Percentiles rank a stretch among this genome's conserved stretches.
These are phyloP conservation scores for Diabrotica virgifera DNA, from an alignment of 1,140 invertebrate genomes.

Conservation along the genomic window DNA sequence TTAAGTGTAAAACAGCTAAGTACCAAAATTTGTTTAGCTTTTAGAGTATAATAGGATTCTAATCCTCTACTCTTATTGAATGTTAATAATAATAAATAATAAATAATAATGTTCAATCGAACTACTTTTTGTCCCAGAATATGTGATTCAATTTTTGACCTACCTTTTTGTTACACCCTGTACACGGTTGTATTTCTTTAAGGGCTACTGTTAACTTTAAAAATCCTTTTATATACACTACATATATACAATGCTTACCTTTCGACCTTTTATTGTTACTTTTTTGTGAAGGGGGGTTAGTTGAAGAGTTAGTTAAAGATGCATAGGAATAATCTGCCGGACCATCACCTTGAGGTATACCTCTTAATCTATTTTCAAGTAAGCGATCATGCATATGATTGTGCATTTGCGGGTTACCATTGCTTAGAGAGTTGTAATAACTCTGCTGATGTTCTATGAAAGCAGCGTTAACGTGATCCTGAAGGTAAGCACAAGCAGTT, in stretches of 20 bases:
- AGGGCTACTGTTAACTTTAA: no score
- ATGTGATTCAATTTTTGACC: no score
- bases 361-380: conserved; percentile 4
- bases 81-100: no score
- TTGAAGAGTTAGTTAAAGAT: conserved; percentile 3
- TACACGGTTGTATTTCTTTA: no score
- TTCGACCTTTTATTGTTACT: not conserved
- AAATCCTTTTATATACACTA: not conserved
- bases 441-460: conserved; percentile 30
- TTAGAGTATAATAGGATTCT: no score
- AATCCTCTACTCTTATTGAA: no score
- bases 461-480: conserved; percentile 80
- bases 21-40: no score
- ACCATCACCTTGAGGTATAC: conserved; percentile 55
- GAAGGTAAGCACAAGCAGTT: conserved; percentile 73
- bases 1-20: no score
- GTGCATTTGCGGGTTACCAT: conserved; percentile 6
- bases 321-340: conserved; percentile 63
- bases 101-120: no score
- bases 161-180: no score
- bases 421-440: conserved; percentile 6
- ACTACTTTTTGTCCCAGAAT: no score
- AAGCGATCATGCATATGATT: conserved; percentile 11
- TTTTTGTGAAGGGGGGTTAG: not conserved
- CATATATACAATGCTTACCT: not conserved